phyloP scores from a whole-genome alignment of 1,140 invertebrate genomes.

The Epicauta chinensis region DNA sequence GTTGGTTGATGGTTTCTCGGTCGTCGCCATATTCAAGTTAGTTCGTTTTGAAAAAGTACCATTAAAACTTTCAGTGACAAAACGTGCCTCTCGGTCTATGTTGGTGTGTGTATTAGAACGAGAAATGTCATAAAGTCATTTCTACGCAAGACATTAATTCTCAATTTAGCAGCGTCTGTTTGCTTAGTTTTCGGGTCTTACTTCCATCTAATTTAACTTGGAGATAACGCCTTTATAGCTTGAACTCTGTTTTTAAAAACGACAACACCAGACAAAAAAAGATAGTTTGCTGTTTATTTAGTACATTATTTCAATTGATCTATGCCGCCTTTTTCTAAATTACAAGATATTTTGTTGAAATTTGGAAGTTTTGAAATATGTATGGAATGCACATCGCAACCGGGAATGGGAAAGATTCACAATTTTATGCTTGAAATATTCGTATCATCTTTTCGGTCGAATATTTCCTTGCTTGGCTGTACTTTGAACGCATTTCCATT shows the following conservation, averaged over 20 bases:
- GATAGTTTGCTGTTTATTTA: too few relatives aligned
- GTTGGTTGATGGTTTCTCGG: too few relatives aligned
- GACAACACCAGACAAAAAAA: too few relatives aligned
- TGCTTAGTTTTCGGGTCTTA: conserved; percentile 18
- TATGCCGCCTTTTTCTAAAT: too few relatives aligned
- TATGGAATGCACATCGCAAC: neutral
- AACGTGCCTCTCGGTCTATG: conserved; percentile 16
- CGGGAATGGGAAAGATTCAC: conserved; percentile 11
- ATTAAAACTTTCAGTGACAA: conserved; percentile 20
- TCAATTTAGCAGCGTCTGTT: conserved; percentile 21
- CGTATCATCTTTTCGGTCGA: conserved; percentile 6
- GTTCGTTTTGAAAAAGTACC: conserved; percentile 9
- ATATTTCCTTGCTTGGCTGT: neutral
- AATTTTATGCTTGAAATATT: conserved; percentile 18
- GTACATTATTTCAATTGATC: too few relatives aligned
- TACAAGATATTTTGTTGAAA: too few relatives aligned
- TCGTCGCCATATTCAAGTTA: too few relatives aligned
- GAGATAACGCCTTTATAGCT: conserved; percentile 9
- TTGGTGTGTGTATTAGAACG: conserved; percentile 3
- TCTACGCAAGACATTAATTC: conserved; percentile 24
- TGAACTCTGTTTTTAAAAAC: too few relatives aligned
- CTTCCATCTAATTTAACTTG: conserved; percentile 24
- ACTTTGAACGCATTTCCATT: too few relatives aligned
- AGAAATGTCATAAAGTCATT: conserved; percentile 20
- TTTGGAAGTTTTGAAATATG: too few relatives aligned